A percentile compares a stretch with the other conserved stretches of the same genome.
These are phyloP conservation scores for Darevskia nairensis DNA, from an alignment of 2,797 vertebrate genomes.

Conservation along the genomic window DNA sequence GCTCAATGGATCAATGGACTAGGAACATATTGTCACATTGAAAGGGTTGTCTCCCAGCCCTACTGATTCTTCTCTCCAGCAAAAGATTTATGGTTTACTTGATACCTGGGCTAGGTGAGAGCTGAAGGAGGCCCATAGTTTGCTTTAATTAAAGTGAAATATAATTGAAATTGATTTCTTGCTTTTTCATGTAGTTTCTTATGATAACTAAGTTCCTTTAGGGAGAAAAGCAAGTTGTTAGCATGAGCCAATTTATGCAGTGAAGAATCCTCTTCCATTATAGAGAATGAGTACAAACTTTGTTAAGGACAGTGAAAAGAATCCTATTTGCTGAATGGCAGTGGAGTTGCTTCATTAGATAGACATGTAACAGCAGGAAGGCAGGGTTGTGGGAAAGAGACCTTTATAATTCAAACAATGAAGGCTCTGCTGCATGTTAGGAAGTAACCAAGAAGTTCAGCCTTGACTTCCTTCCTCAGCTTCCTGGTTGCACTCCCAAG, in stretches of 20 bases:
- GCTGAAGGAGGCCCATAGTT: background rate
- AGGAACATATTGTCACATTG: no score
- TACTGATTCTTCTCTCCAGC: no score
- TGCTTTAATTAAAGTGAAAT: background rate
- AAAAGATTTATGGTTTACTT: no score
- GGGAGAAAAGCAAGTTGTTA: no score
- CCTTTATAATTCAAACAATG: constrained; percentile 34
- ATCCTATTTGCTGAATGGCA: background rate
- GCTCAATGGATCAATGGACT: no score
- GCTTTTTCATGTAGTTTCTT: background rate
- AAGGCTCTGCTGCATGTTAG: constrained; percentile 1
- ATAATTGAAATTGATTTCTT: background rate
- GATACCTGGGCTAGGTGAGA: no score
- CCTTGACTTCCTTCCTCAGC: constrained; percentile 42
- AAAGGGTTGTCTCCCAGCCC: no score
- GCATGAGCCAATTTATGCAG: background rate
- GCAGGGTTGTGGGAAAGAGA: constrained; percentile 46
- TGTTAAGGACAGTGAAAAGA: constrained; percentile 17
- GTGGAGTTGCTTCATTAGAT: constrained; percentile 18
- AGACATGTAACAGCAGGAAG: constrained; percentile 31
- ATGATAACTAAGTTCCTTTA: background rate
- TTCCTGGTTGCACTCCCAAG: constrained; percentile 27
- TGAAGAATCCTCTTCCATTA: background rate
- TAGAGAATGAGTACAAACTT: rapidly evolving
- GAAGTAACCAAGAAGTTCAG: constrained; percentile 37